Evolutionary conservation across 2,888 invertebrate genomes (phyloP), one percentile per base, ranked within the genome.

Genomic region (Norana najaformis): DNA sequence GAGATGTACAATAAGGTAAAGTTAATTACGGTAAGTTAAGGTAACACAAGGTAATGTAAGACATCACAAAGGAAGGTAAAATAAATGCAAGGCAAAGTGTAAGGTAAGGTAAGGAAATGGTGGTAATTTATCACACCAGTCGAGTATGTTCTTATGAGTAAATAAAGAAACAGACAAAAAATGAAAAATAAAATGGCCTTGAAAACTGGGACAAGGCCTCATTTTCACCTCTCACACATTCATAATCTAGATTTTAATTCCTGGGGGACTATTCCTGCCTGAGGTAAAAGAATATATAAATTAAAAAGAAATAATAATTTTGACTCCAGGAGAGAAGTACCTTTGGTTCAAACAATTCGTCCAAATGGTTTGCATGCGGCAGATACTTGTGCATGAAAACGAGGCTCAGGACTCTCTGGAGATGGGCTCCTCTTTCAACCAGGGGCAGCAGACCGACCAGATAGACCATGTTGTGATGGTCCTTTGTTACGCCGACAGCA

Each of bases 381-480:
- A 85, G 14, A 36, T 36, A 85, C 85, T 85, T 37, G 36, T 23
- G 85, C 85, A 85, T 85, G 85, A 85, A 85, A n/a, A 37, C 85
- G 23, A 85, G 85, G 14, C 85, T 85, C 35, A 85, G 85, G 36
- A 85, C 85, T n/a, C 85, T 2, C 23, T 85, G 35, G 23, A 85
- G 85, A 20, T 36, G 85, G 36, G 18, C 13, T 23, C 85, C 85
- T 16, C 85, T 85, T 37, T 85, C 85, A n/a, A 85, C 85, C 85
- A 85, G 36, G 1, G 85, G 85, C 36, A 85, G 16, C 85, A 85
- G 85, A 37, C 85, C 85, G 37, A 85, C 36, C 18, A 85, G 36
- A 23, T 85, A 85, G 85, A 85, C 85, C 35, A 36, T 16, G 23
- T 85, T 85, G 85, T 85, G 85, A 85, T 85, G 85, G 85, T 85